Evolutionary conservation across 2,113 vertebrate genomes (phyloP), one percentile per base, ranked within the genome.

Genomic region (Chionodraco myersi): DNA sequence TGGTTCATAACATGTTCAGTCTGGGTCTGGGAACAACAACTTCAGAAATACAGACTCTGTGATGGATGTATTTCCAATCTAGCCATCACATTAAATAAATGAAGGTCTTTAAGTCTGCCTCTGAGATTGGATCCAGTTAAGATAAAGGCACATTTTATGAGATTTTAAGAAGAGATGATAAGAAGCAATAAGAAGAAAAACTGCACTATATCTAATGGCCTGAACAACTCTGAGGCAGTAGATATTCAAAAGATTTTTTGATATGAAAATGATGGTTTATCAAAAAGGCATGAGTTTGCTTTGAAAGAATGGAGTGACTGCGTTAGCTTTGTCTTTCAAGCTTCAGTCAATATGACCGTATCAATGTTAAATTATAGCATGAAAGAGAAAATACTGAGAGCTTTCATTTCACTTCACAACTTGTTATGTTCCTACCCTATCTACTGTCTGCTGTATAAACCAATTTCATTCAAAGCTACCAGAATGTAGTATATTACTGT

Each of bases 1-100:
- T 78, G 82, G 80, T 86, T 85, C 86, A 89, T 91, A 90, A 86
- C 74, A 88, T 83, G 78, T 83, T 75, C 70, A 77, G 67, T 79
- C 79, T 76, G 87, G 70, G 44, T 80, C 51, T 64, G 72, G 79
- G 73, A 83, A 88, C 81, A 86, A 85, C 84, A 82, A 82, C 65
- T 63, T 86, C 80, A 87, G 66, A 86, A 79, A 81, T 67, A 69
- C 53, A 3, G 66, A 41, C 85, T 81, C 75, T 61, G 83, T 88
- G 76, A 81, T 87, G 84, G 84, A 87, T 88, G 86, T 58, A 83
- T 30, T 58, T 90, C 75, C 75, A 83, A 84, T 87, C 75, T 73
- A 75, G 34, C 72, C 74, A 67, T 72, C 52, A 6, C 72, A 67
- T 83, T 74, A 75, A 76, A 78, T 54, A 83, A 79, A 85, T 63